Base-by-base conservation (phyloP, 2,797 vertebrate species). In the Thalassophryne amazonica region DNA sequence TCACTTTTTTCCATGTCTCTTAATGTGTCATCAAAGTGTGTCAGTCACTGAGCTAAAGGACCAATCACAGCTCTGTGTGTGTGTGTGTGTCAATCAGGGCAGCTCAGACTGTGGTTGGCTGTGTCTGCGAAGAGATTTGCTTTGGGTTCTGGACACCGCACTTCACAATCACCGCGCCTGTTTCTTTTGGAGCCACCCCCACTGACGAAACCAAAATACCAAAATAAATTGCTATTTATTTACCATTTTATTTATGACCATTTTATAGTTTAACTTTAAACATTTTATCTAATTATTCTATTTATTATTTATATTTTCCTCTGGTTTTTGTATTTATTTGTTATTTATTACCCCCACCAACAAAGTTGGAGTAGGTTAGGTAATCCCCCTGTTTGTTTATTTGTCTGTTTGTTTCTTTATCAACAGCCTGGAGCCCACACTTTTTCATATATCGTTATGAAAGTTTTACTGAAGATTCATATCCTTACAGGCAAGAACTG, bases 41-140 rank as follows among this genome's bases (percentile, higher is more conserved):
- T 17, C 31, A 29, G 24, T 29, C 23, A 23, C 19, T 2, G 2
- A 40, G 1, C 28, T 15, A 22, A n/a, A 33, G 19, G 13, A 49
- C 47, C 50, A 45, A 45, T 63, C 33, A 31, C 4, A 51, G 6
- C 51, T 64, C 4, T 60, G 15, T 13, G 27, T 11, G 10, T 2
- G n/a, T n/a, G n/a, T 37, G 1, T 68, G 4, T 64, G 29, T 68
- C 18, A 20, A 34, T 23, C 34, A 81, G 78, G 63, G 55, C 2
- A 49, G 16, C 2, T 29, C 54, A 1, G 32, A n/a, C 13, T 81
- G 78, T 34, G 78, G 69, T 15, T 78, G 72, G 78, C 16, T 23
- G 58, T 32, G 36, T 49, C 30, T 78, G 51, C 55, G 25, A 37
- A 52, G 55, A 20, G 60, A 81, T n/a, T 16, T 78, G 4, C 25